Base-by-base conservation (phyloP, 2,888 invertebrate genomes). In the Pycnomerus fuliginosus region DNA sequence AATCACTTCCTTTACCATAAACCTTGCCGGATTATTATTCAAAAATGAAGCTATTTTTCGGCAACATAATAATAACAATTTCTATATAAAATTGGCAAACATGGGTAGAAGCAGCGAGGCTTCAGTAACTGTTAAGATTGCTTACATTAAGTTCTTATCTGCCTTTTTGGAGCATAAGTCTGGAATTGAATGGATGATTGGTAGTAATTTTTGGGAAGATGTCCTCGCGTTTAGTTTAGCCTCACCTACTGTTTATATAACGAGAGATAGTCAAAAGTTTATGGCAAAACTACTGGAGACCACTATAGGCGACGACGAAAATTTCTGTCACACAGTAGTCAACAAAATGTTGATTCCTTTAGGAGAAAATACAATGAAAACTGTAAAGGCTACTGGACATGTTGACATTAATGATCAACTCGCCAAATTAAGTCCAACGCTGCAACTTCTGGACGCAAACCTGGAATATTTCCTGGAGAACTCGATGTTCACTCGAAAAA, bases 171-270 rank as follows among this genome's bases (percentile, higher is more conserved):
- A 74, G 23, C 85, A 88, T 60, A 74, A 74, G 48, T 74, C 80
- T 2, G 88, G 89, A 0, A 65, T 84, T 16, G 70, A 75, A 16
- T 88, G 84, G 82, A 71, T 88, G 2, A 72, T 80, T n/a, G 70
- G 78, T 40, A 74, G 72, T 44, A 80, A 77, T 11, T 68, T 76
- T 8, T 89, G 88, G 87, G 76, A 74, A 44, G 76, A 82, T 54
- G 77, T 86, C 16, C 68, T 87, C 2, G 75, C 74, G 42, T 77
- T 82, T 33, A 82, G 80, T 45, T 78, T 83, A 54, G 74, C 79
- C 38, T 82, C 80, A 64, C 80, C 83, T 46, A 88, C 88, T 0
- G 73, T 88, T 25, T 89, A 87, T 60, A 80, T 88, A 5, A 77
- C 82, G 0, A 76, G 83, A 16, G 83, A 85, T 82, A 80, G 83